These are phyloP conservation scores for Spilogale gracilis DNA, from an alignment of 2,113 vertebrate species.

Conservation along the genomic window DNA sequence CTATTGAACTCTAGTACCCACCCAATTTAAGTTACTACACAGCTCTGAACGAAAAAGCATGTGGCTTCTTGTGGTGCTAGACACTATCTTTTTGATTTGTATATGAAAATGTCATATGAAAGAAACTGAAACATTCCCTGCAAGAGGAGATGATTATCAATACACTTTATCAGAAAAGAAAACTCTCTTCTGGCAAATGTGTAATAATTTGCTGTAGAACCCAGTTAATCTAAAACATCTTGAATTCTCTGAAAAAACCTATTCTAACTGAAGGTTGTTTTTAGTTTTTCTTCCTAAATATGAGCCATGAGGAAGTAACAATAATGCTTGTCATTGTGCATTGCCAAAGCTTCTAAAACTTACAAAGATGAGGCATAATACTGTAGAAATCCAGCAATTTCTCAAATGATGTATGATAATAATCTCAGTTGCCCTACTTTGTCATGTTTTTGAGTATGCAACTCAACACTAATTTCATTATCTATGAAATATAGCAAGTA, in stretches of 20 bases:
- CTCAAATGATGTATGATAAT: not conserved
- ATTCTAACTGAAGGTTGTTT: not conserved
- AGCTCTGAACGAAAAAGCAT: not conserved
- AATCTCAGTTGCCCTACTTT: not conserved
- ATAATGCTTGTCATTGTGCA: not conserved
- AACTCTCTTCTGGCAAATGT: not conserved
- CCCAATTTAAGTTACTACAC: not conserved
- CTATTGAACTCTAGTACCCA: not conserved
- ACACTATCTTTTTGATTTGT: not conserved
- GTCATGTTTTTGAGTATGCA: not conserved
- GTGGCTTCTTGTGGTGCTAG: not conserved
- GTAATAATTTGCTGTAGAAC: not conserved
- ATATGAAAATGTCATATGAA: not conserved
- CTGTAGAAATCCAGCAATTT: not conserved
- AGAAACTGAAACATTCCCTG: not conserved
- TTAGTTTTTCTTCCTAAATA: not conserved
- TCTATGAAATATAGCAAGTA: not conserved
- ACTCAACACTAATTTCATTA: not conserved
- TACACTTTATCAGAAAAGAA: not conserved
- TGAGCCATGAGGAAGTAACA: not conserved
- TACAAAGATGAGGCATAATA: not conserved
- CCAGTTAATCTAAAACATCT: not conserved
- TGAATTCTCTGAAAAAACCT: not conserved
- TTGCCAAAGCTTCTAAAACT: not conserved
- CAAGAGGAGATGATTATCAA: not conserved